Base-by-base conservation (phyloP, 2,888 invertebrate species). In the Drosophila prostipennis region DNA sequence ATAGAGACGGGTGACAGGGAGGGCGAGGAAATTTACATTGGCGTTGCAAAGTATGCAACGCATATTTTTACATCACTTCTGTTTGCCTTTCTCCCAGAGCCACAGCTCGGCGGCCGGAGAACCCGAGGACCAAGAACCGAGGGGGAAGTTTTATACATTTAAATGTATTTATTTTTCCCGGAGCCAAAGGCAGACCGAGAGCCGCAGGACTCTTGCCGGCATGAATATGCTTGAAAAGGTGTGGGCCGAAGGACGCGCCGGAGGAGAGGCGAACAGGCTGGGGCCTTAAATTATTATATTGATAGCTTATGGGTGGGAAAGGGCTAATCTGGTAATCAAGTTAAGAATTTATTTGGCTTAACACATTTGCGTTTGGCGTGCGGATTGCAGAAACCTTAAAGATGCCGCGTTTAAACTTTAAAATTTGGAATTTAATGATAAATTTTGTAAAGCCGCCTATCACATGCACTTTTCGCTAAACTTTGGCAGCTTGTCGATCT, bases 1-100 rank as follows among this genome's bases (percentile, higher is more conserved):
- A 40, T 43, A n/a, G n/a, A n/a, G n/a, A n/a, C n/a, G n/a, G n/a
- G n/a, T n/a, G n/a, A n/a, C n/a, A n/a, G n/a, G n/a, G n/a, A n/a
- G n/a, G 55, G 46, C 46, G 19, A 7, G 58, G 37, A 74, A 79
- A 85, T 87, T 79, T 84, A 77, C 83, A 80, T 87, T 80, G 84
- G 73, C 74, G 75, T 75, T 77, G 71, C 45, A 81, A 79, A 84
- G 77, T 79, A 85, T 78, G 79, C 87, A 79, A 85, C 73, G 80
- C 85, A 82, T 87, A 81, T 87, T 87, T 87, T 78, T 73, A 76
- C 75, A 77, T 72, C 61, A 61, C 65, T 76, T 85, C 74, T 84
- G 79, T 83, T 87, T 84, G 77, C 59, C 52, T 65, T 74, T 60
- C 71, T 72, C 60, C 45, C 61, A 39, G 52, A 34, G 37, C 63